These are phyloP conservation scores for Hyaena hyaena DNA, from an alignment of 2,113 vertebrate species.

Conservation along the genomic window DNA sequence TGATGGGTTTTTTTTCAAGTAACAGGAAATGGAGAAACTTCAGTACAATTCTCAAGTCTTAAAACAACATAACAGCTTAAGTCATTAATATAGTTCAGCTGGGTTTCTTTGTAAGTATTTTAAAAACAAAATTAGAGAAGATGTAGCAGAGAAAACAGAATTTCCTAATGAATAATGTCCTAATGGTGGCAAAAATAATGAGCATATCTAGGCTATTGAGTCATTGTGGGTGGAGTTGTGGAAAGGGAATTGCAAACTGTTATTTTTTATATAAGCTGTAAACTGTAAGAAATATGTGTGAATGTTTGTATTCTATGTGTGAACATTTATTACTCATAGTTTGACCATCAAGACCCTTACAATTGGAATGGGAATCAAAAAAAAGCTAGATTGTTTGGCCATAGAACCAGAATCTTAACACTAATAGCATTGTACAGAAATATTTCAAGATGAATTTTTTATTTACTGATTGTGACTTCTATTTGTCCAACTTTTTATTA, in stretches of 20 bases:
- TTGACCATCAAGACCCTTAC: neutral
- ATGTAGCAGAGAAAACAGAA: neutral
- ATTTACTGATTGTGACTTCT: neutral
- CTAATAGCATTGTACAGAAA: neutral
- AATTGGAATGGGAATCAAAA: neutral
- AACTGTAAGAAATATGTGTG: neutral
- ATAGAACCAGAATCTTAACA: neutral
- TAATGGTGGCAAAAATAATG: neutral
- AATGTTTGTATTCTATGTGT: neutral
- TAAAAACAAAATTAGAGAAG: constrained; percentile 36
- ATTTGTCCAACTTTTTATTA: neutral
- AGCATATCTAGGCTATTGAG: neutral
- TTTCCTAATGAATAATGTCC: neutral
- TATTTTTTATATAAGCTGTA: neutral
- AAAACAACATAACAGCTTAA: neutral
- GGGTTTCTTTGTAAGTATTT: constrained; percentile 48
- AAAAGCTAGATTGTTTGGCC: neutral
- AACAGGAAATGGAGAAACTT: constrained; percentile 15
- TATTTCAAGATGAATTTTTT: neutral
- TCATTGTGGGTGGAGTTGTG: neutral
- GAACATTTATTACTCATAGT: neutral
- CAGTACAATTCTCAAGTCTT: neutral
- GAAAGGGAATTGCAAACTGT: neutral
- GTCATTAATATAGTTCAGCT: neutral
- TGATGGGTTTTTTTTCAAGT: neutral